These are phyloP conservation scores for Nothura maculosa DNA, from an alignment of 2,797 vertebrate genomes.

Conservation along the genomic window DNA sequence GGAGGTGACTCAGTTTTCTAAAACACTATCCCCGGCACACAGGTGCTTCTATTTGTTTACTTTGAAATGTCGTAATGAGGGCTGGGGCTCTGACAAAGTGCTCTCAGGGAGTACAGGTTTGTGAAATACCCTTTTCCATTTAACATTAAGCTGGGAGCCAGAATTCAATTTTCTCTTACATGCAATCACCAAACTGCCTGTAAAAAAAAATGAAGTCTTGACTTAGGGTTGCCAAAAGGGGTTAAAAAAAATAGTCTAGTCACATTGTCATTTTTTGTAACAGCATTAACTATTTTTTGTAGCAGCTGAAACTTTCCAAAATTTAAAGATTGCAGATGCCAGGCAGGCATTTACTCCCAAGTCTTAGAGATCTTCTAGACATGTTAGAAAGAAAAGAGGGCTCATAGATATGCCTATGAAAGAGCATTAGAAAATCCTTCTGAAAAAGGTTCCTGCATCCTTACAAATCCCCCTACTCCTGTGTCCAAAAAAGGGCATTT, in stretches of 20 bases:
- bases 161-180: background rate
- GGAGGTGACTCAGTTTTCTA: background rate
- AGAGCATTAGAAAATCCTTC: background rate
- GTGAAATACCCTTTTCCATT: background rate
- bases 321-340: background rate
- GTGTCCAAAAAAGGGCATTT: background rate
- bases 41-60: background rate
- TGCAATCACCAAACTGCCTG: background rate
- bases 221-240: background rate
- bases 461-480: rapidly evolving
- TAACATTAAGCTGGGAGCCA: background rate
- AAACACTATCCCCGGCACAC: background rate
- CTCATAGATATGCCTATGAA: background rate
- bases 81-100: background rate
- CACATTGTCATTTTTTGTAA: background rate
- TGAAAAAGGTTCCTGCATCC: rapidly evolving
- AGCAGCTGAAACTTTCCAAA: background rate
- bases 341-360: background rate
- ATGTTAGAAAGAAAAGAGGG: background rate
- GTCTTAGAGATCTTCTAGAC: background rate
- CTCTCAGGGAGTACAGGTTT: background rate
- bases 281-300: background rate
- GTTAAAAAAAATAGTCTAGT: too few relatives aligned
- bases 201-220: background rate
- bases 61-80: background rate